Evolutionary conservation across 1,140 invertebrate species (phyloP), one percentile per base, ranked within the genome.

Genomic region (Condylostylus longicornis): DNA sequence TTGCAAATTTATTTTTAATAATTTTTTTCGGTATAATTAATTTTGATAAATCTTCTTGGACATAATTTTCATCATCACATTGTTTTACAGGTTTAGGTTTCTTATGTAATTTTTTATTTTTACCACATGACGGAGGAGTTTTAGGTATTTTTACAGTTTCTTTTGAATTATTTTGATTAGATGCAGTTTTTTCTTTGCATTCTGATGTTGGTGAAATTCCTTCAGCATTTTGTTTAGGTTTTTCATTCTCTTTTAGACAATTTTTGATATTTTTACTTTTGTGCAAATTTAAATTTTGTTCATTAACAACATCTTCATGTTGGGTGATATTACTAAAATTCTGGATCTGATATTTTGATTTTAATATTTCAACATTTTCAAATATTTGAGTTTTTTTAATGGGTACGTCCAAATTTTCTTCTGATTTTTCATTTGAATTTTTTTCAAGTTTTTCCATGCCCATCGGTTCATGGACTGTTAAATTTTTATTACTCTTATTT

Each of bases 1-100:
- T 45, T 0, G 44, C 22, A 4, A 58, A 35, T 35, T 55, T 58
- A 18, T 47, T 58, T 39, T 55, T 57, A n/a, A 58, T 45, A 15
- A 58, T 20, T 18, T 45, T 45, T 42, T 58, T 58, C 2, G 55
- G 55, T 33, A 55, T 54, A 1, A 58, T 41, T 35, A 58, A 23
- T 30, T 58, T 52, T 12, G 54, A 46, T 18, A 58, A 37, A 46
- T 58, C 53, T 14, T 58, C 33, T 28, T 38, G 13, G 31, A 4
- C n/a, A 15, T 18, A 4, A 21, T 23, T 21, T 28, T 15, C 17
- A 12, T 9, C 12, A 25, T n/a, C 29, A 32, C 23, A 44, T 5
- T 8, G 15, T n/a, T 5, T 33, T 18, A 21, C 21, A 2, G 2
- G n/a, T 23, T 19, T 0, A 1, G 22, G 9, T 13, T 29, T 14